Percentiles rank a stretch among this genome's conserved stretches.
Conservation (phyloP, 2,888 invertebrate species). For the Ochropleura plecta region DNA sequence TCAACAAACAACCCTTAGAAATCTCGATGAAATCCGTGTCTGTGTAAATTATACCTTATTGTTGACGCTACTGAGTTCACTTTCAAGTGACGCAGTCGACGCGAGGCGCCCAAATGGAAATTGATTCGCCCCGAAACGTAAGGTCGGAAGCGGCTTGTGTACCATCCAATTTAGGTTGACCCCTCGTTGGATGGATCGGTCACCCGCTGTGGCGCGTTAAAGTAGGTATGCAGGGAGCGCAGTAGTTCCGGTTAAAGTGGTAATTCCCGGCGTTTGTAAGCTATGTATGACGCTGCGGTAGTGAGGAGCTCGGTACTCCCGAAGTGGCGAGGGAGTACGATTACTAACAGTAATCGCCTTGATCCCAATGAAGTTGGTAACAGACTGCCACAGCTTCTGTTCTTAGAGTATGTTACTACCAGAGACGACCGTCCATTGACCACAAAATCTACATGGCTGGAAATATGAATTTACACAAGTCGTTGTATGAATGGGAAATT, state of each 20-base stretch:
- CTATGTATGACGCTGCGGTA: conserved; percentile 77
- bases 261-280: conserved; percentile 69
- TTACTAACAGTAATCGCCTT: conserved; percentile 87
- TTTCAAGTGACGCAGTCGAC: conserved; percentile 69
- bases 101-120: conserved; percentile 83
- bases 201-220: conserved; percentile 68
- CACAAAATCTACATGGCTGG: neutral
- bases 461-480: neutral
- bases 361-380: conserved; percentile 88
- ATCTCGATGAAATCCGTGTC: conserved; percentile 76
- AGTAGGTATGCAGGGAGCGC: conserved; percentile 61
- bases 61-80: conserved; percentile 69
- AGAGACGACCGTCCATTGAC: conserved; percentile 58
- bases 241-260: conserved; percentile 73
- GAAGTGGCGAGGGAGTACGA: conserved; percentile 85
- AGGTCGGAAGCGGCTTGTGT: conserved; percentile 77
- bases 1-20: conserved; percentile 83
- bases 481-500: neutral
- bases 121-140: conserved; percentile 85
- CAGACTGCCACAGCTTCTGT: conserved; percentile 77
- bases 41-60: conserved; percentile 81
- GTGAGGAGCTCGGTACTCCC: conserved; percentile 74
- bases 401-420: conserved; percentile 64
- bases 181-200: conserved; percentile 71
- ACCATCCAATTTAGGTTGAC: conserved; percentile 61